A percentile compares a stretch with the other conserved stretches of the same genome.
phyloP scores from a whole-genome alignment of 1,140 invertebrate species.

The Drosophila murphyi region DNA sequence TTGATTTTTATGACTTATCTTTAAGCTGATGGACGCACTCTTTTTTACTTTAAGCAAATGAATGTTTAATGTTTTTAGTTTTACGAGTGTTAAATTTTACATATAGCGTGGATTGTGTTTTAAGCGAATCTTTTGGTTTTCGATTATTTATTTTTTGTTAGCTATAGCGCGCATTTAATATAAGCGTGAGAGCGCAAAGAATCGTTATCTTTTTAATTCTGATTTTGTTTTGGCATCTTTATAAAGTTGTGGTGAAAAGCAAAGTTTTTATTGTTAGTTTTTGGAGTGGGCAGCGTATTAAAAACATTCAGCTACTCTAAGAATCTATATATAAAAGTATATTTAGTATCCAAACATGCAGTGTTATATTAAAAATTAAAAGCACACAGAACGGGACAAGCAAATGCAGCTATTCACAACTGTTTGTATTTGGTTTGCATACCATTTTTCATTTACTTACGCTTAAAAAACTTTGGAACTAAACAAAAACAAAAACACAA shows the following conservation, averaged over 20 bases:
- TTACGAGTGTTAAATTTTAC: slow-evolving; percentile 66
- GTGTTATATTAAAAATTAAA: slow-evolving; percentile 38
- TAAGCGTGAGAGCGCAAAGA: slow-evolving; percentile 67
- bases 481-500: slow-evolving; percentile 6
- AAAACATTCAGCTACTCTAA: slow-evolving; percentile 57
- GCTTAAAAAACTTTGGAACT: slow-evolving; percentile 52
- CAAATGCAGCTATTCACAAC: slow-evolving; percentile 53
- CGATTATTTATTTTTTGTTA: slow-evolving; percentile 13
- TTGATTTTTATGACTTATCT: slow-evolving; percentile 57
- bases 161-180: slow-evolving; percentile 59
- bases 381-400: slow-evolving; percentile 41
- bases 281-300: slow-evolving; percentile 18
- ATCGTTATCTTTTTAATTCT: slow-evolving; percentile 45
- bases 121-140: slow-evolving; percentile 47
- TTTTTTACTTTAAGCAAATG: slow-evolving; percentile 33
- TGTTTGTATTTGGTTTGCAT: slow-evolving; percentile 17
- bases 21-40: slow-evolving; percentile 50
- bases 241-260: slow-evolving; percentile 65
- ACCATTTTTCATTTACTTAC: slow-evolving; percentile 66
- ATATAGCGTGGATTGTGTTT: slow-evolving; percentile 78
- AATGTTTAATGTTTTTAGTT: slow-evolving; percentile 45
- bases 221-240: slow-evolving; percentile 49
- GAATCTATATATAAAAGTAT: not conserved
- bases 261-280: slow-evolving; percentile 57
- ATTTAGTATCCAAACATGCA: slow-evolving; percentile 36